phyloP scores from a whole-genome alignment of 2,888 invertebrate species.

The Macrophya alboannulata region DNA sequence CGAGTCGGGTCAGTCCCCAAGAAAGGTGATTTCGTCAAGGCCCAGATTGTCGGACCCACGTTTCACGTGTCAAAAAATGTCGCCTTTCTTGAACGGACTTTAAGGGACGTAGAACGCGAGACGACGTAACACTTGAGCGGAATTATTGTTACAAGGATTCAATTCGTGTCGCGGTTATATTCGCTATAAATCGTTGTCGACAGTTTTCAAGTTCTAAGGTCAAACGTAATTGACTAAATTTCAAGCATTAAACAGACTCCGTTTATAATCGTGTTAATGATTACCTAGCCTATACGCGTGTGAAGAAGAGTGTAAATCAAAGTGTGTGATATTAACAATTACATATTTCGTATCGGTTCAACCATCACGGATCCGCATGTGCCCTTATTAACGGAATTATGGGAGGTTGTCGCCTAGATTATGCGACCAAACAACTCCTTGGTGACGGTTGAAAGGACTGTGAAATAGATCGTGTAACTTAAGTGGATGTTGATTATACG shows the following conservation, averaged over 20 bases:
- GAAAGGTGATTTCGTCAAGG: slow-evolving; percentile 71
- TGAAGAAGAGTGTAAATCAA: background rate
- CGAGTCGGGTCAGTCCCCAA: slow-evolving; percentile 78
- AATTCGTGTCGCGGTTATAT: slow-evolving; percentile 8
- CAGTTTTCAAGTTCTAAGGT: slow-evolving; percentile 5
- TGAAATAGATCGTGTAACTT: background rate
- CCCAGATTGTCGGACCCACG: slow-evolving; percentile 67
- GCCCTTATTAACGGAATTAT: slow-evolving; percentile 19
- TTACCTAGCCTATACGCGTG: background rate
- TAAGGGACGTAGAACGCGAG: slow-evolving; percentile 46
- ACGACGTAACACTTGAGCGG: slow-evolving; percentile 24
- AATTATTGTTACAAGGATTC: background rate
- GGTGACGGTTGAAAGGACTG: slow-evolving; percentile 40
- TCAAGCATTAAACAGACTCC: background rate
- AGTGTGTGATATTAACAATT: slow-evolving; percentile 26
- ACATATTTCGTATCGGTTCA: background rate
- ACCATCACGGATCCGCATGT: slow-evolving; percentile 18
- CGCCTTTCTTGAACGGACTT: slow-evolving; percentile 55
- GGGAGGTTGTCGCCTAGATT: background rate
- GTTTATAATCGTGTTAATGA: background rate
- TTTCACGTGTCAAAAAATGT: slow-evolving; percentile 61
- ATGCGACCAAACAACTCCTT: slow-evolving; percentile 23
- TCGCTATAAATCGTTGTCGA: slow-evolving; percentile 16
- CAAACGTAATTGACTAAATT: background rate
- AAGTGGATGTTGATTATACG: slow-evolving; percentile 10